These are phyloP conservation scores for Odontomyia ornata DNA, from an alignment of 2,888 invertebrate species.

Conservation along the genomic window DNA sequence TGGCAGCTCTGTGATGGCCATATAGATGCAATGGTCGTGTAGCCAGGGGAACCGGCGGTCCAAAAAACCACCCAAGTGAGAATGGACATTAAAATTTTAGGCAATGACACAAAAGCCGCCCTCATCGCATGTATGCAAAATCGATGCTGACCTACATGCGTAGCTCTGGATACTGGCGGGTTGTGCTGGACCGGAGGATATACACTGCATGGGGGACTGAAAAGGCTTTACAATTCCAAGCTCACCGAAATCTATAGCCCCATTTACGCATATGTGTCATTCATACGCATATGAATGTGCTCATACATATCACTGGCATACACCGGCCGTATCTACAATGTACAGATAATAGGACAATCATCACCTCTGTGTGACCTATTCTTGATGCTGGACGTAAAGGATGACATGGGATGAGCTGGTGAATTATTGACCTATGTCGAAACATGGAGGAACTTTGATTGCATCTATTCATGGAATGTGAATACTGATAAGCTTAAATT, in stretches of 20 bases:
- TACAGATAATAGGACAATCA: conserved; percentile 12
- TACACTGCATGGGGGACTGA: background rate
- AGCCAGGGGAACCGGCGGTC: background rate
- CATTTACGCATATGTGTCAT: conserved; percentile 30
- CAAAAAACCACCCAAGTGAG: conserved; percentile 28
- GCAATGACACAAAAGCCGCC: conserved; percentile 38
- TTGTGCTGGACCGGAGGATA: background rate
- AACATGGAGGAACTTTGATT: conserved; percentile 36
- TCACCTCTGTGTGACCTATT: conserved; percentile 31
- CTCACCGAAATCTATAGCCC: conserved; percentile 10
- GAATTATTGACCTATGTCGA: conserved; percentile 37
- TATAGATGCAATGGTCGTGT: background rate
- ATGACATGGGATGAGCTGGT: conserved; percentile 4
- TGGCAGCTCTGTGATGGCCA: no score
- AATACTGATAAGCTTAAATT: conserved; percentile 33
- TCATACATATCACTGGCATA: no score
- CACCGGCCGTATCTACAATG: no score
- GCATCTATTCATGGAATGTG: conserved; percentile 35
- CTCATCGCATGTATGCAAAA: conserved; percentile 39
- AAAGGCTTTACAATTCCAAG: background rate
- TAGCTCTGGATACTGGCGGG: conserved; percentile 19
- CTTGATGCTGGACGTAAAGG: background rate
- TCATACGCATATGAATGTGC: background rate
- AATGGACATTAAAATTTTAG: conserved; percentile 44
- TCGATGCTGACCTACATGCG: conserved; percentile 45